phyloP scores from a whole-genome alignment of 2,113 vertebrate genomes.

The Cranoglanis bouderius region DNA sequence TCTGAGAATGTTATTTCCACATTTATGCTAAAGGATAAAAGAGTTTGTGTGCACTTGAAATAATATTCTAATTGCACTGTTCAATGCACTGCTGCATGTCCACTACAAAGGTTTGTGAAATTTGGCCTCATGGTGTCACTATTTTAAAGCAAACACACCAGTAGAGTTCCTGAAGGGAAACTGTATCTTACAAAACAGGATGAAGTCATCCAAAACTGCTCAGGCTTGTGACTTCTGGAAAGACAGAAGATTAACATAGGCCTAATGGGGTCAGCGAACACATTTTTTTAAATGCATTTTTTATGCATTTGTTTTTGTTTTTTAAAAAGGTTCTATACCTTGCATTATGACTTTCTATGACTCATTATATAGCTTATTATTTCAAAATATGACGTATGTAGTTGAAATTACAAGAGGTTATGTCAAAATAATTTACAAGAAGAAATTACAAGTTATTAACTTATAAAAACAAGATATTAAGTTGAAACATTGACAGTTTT shows the following conservation, averaged over 20 bases:
- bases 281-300: background rate
- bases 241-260: background rate
- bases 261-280: background rate
- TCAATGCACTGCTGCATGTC: background rate
- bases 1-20: background rate
- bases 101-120: background rate
- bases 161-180: background rate
- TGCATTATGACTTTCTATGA: background rate
- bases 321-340: background rate
- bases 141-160: background rate
- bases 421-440: background rate
- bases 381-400: background rate
- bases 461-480: background rate
- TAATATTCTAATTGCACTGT: background rate
- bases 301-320: too few species aligned
- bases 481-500: background rate
- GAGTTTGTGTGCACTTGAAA: background rate
- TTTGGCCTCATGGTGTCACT: conserved; percentile 39
- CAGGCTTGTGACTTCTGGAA: conserved; percentile 14
- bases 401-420: background rate
- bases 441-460: background rate
- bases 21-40: background rate
- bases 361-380: background rate
- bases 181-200: background rate
- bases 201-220: conserved; percentile 9